Evolutionary conservation across 2,888 invertebrate genomes (phyloP), one percentile per base, ranked within the genome.

Genomic region (Colletes collaris): DNA sequence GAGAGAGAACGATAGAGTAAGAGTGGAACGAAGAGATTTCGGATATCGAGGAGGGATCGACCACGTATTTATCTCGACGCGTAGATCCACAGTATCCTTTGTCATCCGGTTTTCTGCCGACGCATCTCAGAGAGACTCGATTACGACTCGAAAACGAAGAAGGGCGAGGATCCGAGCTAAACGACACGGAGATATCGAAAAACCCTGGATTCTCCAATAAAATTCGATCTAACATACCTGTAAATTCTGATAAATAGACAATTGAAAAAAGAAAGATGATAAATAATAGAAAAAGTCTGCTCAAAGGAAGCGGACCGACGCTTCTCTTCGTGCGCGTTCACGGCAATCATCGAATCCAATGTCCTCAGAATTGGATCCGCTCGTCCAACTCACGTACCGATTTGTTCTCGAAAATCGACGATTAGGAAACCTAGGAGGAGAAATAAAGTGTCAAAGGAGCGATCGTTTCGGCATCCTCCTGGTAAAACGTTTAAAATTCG

Each of bases 281-380:
- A 40, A 40, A 40, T 7, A 40, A 40, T 40, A 4, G 0, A 3
- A 60, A 52, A 49, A 7, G 35, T 49, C 49, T 10, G 49, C 13
- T 49, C 49, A 3, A 49, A 13, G 2, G 1, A 11, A 52, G 4
- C 7, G 16, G 11, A 16, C 1, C 3, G 7, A 16, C 16, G 16
- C 44, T 52, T n/a, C 35, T 7, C 69, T 27, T 7, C 50, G 52
- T 65, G 53, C 52, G 50, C 35, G 58, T 27, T 63, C 37, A 8
- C 55, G 44, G 62, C 44, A 11, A 63, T 74, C 67, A 56, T 60
- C 46, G 13, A 46, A 46, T 46, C 44, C 49, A 59, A 40, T 49
- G 73, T 84, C 86, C 87, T 86, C 86, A 86, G 87, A 84, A 86
- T 87, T 87, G 87, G 90, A 89, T 88, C 91, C 90, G 89, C 90